These are phyloP conservation scores for Drosophila sucinea DNA, from an alignment of 1,140 invertebrate species.

Conservation along the genomic window DNA sequence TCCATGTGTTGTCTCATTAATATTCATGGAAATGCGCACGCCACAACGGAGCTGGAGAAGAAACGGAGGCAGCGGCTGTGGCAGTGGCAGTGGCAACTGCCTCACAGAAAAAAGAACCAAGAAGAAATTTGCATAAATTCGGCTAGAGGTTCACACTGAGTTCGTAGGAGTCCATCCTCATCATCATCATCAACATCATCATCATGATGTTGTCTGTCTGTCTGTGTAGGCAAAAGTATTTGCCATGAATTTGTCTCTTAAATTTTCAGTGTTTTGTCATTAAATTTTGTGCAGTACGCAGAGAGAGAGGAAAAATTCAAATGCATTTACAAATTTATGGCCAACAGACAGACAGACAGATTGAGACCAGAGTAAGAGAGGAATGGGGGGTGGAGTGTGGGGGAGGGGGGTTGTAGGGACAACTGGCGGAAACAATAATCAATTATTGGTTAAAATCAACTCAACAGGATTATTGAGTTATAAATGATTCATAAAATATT, in stretches of 20 bases:
- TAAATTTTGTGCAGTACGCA: conserved; percentile 22
- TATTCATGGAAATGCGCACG: conserved; percentile 69
- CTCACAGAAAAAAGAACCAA: conserved; percentile 1
- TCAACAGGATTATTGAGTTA: conserved; percentile 79
- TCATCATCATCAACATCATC: background rate
- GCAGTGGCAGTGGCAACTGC: background rate
- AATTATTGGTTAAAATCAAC: conserved; percentile 81
- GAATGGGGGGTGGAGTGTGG: no score
- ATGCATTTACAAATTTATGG: conserved; percentile 63
- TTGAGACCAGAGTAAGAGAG: background rate
- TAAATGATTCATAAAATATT: conserved; percentile 80
- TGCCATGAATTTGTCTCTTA: conserved; percentile 30
- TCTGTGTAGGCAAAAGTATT: conserved; percentile 9
- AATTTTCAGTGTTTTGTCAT: conserved; percentile 29
- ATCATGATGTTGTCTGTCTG: background rate
- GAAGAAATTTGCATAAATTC: conserved; percentile 70
- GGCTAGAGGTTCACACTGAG: conserved; percentile 34
- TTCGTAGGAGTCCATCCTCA: background rate
- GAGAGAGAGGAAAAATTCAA: conserved; percentile 53
- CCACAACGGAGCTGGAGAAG: conserved; percentile 49
- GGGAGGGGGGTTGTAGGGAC: background rate
- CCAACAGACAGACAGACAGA: conserved; percentile 21
- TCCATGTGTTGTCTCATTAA: conserved; percentile 78
- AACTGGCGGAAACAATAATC: conserved; percentile 68
- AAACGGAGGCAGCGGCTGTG: conserved; percentile 35